Conservation (phyloP, 2,888 invertebrate genomes). For the Melinaea marsaeus region DNA sequence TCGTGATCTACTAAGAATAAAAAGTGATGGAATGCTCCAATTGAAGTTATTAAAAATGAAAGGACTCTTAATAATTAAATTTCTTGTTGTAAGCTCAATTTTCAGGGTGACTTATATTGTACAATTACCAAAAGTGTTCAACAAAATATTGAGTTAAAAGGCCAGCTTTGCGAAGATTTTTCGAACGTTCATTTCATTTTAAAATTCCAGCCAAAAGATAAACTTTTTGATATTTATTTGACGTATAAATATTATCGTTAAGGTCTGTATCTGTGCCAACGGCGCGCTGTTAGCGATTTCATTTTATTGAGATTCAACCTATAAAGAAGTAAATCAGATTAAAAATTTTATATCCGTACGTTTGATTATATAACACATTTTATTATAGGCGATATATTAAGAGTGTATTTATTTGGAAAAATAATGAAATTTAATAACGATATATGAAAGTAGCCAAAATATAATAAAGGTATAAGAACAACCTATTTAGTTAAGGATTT, state of each 20-base stretch:
- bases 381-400: too few species aligned
- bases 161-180: constrained; percentile 5
- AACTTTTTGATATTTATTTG: constrained; percentile 15
- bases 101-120: constrained; percentile 1
- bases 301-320: constrained; percentile 7
- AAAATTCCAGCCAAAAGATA: constrained; percentile 17
- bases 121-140: not conserved
- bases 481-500: too few species aligned
- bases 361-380: too few species aligned
- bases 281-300: not conserved
- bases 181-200: not conserved
- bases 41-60: not conserved
- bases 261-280: constrained; percentile 17
- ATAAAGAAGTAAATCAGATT: not conserved
- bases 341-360: not conserved
- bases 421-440: not conserved
- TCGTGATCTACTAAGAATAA: too few species aligned
- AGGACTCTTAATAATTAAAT: not conserved
- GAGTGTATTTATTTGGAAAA: not conserved
- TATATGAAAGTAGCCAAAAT: not conserved
- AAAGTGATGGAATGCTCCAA: too few species aligned
- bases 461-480: not conserved
- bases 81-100: not conserved
- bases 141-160: constrained; percentile 7
- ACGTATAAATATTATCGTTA: constrained; percentile 18